These are phyloP conservation scores for Agrypnia vestita DNA, from an alignment of 1,140 invertebrate species.

Conservation along the genomic window DNA sequence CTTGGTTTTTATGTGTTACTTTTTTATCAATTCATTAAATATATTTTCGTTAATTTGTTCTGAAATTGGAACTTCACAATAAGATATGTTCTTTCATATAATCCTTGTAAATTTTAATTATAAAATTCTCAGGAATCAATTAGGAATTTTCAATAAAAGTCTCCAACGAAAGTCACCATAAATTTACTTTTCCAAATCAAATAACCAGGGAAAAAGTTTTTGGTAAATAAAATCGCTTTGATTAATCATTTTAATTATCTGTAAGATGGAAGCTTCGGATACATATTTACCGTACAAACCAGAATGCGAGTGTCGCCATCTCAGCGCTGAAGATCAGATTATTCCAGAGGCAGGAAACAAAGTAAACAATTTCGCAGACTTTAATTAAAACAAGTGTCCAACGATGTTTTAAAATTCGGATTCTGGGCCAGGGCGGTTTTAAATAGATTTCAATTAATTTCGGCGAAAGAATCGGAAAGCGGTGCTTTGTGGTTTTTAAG, in stretches of 20 bases:
- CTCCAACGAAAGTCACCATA: no score
- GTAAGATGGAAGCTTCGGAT: neutral
- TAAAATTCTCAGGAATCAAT: no score
- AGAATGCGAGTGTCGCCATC: slow-evolving; percentile 26
- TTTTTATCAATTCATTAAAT: no score
- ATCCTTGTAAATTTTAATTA: no score
- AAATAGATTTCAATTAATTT: slow-evolving; percentile 43
- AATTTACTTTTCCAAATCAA: slow-evolving; percentile 20
- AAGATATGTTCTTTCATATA: no score
- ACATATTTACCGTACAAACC: slow-evolving; percentile 29
- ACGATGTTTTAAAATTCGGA: slow-evolving; percentile 40
- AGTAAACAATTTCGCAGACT: slow-evolving; percentile 47
- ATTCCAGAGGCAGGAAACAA: slow-evolving; percentile 35
- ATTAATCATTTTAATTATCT: slow-evolving; percentile 38
- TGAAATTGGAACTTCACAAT: no score
- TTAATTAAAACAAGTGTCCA: slow-evolving; percentile 47
- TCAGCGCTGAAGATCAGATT: slow-evolving; percentile 34
- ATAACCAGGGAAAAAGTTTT: slow-evolving; percentile 24
- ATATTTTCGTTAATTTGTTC: no score
- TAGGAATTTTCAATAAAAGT: no score
- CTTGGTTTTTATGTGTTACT: no score
- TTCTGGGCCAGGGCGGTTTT: neutral
- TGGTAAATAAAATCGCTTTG: neutral
- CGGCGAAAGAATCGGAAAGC: neutral
- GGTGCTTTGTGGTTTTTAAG: neutral